Evolutionary conservation across 2,888 invertebrate species (phyloP).

Genomic region (Antheraea yamamai): DNA sequence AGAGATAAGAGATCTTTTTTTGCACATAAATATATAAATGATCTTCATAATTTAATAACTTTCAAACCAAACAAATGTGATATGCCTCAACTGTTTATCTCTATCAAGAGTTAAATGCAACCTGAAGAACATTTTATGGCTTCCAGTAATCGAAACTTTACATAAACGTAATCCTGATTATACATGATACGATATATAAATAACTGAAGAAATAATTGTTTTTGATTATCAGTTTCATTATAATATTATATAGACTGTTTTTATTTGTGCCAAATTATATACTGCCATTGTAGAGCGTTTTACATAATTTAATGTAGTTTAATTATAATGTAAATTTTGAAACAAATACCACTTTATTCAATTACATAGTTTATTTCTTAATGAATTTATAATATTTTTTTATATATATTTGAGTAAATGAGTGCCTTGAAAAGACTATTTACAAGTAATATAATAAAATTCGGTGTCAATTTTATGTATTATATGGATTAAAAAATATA

Average conservation of each 20-base stretch:
- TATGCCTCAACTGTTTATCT: neutral
- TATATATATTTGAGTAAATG: neutral
- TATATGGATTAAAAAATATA: neutral
- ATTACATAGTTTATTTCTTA: neutral
- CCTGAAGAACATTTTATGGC: neutral
- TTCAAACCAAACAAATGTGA: neutral
- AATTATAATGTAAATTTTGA: neutral
- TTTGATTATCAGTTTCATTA: neutral
- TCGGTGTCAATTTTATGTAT: neutral
- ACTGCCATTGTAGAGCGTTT: neutral
- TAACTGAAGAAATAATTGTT: neutral
- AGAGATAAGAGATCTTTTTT: neutral
- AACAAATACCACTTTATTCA: neutral
- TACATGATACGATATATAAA: neutral
- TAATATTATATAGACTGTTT: slow-evolving; percentile 10
- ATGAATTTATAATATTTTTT: neutral
- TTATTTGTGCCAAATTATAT: slow-evolving; percentile 7
- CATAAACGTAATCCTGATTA: neutral
- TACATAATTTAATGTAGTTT: neutral
- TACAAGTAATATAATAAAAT: neutral
- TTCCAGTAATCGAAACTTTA: neutral
- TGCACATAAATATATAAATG: neutral
- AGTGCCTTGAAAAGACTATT: neutral
- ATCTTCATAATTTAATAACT: neutral
- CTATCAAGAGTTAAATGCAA: neutral